A percentile compares a stretch with the other conserved stretches of the same genome.
Evolutionary conservation across 1,140 invertebrate species (phyloP).

Genomic region (Tachypleus tridentatus): DNA sequence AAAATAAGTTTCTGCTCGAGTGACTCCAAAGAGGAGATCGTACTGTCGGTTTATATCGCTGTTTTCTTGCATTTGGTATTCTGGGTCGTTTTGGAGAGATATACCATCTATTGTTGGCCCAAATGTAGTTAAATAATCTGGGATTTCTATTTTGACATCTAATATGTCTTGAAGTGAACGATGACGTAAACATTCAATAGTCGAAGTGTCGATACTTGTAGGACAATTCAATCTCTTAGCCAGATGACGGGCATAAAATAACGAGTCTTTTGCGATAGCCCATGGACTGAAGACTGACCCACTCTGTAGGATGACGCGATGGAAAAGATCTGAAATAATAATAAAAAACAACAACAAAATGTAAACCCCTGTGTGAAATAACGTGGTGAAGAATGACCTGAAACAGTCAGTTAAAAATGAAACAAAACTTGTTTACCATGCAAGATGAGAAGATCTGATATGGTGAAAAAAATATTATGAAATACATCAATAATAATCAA

Average conservation of each 20-base stretch:
- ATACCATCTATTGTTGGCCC: constrained; percentile 72
- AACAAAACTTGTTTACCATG: too few relatives aligned
- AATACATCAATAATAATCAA: too few relatives aligned
- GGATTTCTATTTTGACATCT: constrained; percentile 51
- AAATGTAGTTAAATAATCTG: constrained; percentile 73
- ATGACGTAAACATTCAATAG: constrained; percentile 37
- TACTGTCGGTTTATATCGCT: constrained; percentile 36
- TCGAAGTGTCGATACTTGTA: constrained; percentile 25
- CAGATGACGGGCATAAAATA: constrained; percentile 41
- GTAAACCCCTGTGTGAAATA: too few relatives aligned
- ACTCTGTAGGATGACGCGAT: constrained; percentile 31
- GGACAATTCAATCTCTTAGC: constrained; percentile 71
- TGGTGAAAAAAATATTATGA: too few relatives aligned
- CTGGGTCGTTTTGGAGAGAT: constrained; percentile 31
- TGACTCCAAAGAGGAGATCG: constrained; percentile 85
- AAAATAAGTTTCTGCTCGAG: constrained; percentile 33
- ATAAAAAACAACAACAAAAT: too few relatives aligned
- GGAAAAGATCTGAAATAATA: constrained; percentile 25
- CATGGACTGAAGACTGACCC: constrained; percentile 30
- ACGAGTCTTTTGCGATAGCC: constrained; percentile 26
- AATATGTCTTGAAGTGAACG: constrained; percentile 46
- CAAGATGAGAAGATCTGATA: too few relatives aligned
- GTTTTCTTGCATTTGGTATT: constrained; percentile 29
- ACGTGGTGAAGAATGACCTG: too few relatives aligned
- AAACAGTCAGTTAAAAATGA: too few relatives aligned